Conservation (phyloP, 2,888 invertebrate species). For the Nomada fabriciana region DNA sequence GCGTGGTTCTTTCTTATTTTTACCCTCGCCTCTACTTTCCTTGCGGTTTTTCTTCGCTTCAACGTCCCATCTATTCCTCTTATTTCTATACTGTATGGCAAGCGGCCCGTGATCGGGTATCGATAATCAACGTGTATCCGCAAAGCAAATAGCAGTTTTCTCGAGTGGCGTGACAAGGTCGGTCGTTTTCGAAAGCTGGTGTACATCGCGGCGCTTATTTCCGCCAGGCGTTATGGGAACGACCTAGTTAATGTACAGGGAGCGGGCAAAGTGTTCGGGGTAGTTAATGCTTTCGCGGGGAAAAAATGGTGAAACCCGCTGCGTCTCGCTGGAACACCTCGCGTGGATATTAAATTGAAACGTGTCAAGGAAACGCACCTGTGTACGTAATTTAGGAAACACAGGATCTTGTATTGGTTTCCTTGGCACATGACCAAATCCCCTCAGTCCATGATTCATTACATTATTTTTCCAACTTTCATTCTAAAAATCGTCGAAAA, state of each 20-base stretch:
- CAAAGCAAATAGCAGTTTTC: slow-evolving; percentile 73
- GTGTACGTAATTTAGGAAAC: no score
- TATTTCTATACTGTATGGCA: slow-evolving; percentile 1
- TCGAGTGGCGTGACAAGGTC: slow-evolving; percentile 61
- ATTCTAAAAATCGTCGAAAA: no score
- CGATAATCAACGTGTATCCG: slow-evolving; percentile 72
- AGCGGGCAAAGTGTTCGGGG: no score
- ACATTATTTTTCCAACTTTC: no score
- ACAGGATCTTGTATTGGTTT: no score
- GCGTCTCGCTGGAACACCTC: no score
- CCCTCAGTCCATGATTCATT: no score
- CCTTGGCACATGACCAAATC: no score
- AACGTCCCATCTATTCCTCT: background rate
- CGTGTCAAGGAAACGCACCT: no score
- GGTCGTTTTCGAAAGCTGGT: slow-evolving; percentile 55
- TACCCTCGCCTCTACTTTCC: slow-evolving; percentile 36
- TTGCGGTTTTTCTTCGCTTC: slow-evolving; percentile 15
- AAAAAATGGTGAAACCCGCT: no score
- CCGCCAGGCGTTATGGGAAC: slow-evolving; percentile 38
- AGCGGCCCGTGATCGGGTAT: slow-evolving; percentile 53
- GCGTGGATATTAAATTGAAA: no score
- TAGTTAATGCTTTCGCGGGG: no score
- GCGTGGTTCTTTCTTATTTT: slow-evolving; percentile 55
- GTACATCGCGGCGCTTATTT: slow-evolving; percentile 33
- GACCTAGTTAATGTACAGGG: background rate